Conservation (phyloP, 35 echinoderm and acorn worm genomes). For the Diadema setosum region DNA sequence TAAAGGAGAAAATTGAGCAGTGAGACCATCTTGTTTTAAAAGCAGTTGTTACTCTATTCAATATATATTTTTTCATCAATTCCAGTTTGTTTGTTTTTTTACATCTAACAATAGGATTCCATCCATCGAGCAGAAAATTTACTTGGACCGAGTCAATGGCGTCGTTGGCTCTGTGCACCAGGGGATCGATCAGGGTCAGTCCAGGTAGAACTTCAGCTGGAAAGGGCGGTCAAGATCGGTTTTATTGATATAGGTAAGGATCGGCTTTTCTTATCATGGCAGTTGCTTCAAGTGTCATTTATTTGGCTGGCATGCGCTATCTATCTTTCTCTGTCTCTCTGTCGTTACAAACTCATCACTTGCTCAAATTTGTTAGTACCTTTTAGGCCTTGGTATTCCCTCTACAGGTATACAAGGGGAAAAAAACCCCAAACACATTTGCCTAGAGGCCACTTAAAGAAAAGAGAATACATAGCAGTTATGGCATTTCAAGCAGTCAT, state of each 20-base stretch:
- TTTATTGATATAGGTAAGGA: slow-evolving; percentile 88
- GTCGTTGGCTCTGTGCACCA: slow-evolving; percentile 57
- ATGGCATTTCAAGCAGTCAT: too few relatives aligned
- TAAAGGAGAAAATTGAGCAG: too few relatives aligned
- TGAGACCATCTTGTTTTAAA: too few relatives aligned
- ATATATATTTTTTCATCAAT: too few relatives aligned
- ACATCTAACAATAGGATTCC: slow-evolving; percentile 51
- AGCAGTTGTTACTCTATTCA: too few relatives aligned
- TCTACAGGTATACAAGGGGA: too few relatives aligned
- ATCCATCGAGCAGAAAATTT: slow-evolving; percentile 75
- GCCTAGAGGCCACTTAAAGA: too few relatives aligned
- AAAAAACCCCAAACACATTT: too few relatives aligned
- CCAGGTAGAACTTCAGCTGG: slow-evolving; percentile 72
- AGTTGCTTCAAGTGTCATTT: not conserved
- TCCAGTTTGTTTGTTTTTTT: not conserved
- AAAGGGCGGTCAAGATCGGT: slow-evolving; percentile 70
- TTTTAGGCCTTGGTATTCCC: too few relatives aligned
- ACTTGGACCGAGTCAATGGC: slow-evolving; percentile 62
- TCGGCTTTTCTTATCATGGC: too few relatives aligned
- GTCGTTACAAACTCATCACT: not conserved
- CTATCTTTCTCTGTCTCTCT: not conserved
- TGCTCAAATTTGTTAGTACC: not conserved
- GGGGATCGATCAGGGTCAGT: slow-evolving; percentile 63
- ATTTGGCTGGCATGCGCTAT: not conserved
- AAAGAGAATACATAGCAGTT: too few relatives aligned